Evolutionary conservation across 2,888 invertebrate species (phyloP), one percentile per base, ranked within the genome.

Genomic region (Lordiphosa andalusiaca): DNA sequence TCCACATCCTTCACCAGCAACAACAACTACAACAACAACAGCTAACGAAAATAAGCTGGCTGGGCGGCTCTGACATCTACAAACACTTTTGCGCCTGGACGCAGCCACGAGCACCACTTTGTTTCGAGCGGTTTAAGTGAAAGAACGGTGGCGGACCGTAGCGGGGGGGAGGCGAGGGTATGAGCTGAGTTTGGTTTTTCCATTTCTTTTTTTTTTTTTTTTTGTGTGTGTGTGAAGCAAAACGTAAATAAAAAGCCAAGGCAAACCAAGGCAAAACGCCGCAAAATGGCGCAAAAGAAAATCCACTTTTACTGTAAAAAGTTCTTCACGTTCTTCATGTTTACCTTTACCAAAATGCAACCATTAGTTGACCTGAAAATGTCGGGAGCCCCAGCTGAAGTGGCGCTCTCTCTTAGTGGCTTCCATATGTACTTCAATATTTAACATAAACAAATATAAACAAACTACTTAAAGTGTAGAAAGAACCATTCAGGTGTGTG

Each of bases 51-150:
- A 75, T 75, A 72, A 71, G 77, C 80, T 66, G 13, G 61, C 51
- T 61, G 30, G 42, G 39, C 37, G 35, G 51, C 38, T 52, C 68
- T 74, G 64, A 41, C 49, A 60, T 61, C 55, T 71, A 80, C 83
- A 80, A 80, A 80, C 80, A 85, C 73, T 80, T 80, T 80, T 83
- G 67, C 85, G 80, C 85, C 77, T 80, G 84, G 81, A 65, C 69
- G 80, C 71, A 71, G 67, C 68, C 62, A 76, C 64, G 57, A 80
- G 78, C 60, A 73, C 73, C 73, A 84, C 85, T 80, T 83, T 80
- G 78, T 67, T 64, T 49, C 56, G 54, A 61, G 54, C 59, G 66
- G 67, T 42, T 60, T 59, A 42, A 53, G 41, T 36, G 40, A 35
- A 39, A 53, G 25, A 25, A 46, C 25, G n/a, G 16, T 33, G 9